Conservation (phyloP, 2,797 vertebrate species). For the Fistularia commersonii region DNA sequence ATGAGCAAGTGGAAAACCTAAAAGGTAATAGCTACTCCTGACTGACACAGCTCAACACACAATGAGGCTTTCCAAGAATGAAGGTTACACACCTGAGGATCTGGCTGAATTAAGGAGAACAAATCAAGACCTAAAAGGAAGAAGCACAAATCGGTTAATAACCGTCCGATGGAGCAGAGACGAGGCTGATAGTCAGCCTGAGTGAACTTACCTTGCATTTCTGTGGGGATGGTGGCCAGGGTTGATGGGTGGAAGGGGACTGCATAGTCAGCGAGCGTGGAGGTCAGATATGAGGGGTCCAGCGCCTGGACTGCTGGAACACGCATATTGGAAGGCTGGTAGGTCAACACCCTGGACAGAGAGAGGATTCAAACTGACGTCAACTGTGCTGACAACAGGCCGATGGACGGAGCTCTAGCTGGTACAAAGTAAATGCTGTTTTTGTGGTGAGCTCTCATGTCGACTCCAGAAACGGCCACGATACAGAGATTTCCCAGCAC, state of each 20-base stretch:
- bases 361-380: not conserved
- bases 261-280: slow-evolving; percentile 87
- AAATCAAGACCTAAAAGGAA: slow-evolving; percentile 88
- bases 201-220: slow-evolving; percentile 87
- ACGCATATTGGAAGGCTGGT: slow-evolving; percentile 86
- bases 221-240: slow-evolving; percentile 85
- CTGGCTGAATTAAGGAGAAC: slow-evolving; percentile 92
- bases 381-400: not conserved
- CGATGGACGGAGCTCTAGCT: not conserved
- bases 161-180: accelerated
- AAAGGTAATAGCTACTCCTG: too few relatives aligned
- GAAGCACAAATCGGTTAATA: not conserved
- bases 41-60: too few relatives aligned
- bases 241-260: slow-evolving; percentile 90
- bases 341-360: slow-evolving; percentile 84
- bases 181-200: not conserved
- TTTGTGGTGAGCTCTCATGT: too few relatives aligned
- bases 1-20: too few relatives aligned
- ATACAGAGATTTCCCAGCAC: too few relatives aligned
- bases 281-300: slow-evolving; percentile 83
- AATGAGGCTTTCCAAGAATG: too few relatives aligned
- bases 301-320: slow-evolving; percentile 83
- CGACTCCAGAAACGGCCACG: too few relatives aligned
- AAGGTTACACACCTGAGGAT: slow-evolving; percentile 84
- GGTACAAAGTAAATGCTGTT: not conserved